Evolutionary conservation across 2,888 invertebrate species (phyloP), one percentile per base, ranked within the genome.

Genomic region (Sturmia bella): DNA sequence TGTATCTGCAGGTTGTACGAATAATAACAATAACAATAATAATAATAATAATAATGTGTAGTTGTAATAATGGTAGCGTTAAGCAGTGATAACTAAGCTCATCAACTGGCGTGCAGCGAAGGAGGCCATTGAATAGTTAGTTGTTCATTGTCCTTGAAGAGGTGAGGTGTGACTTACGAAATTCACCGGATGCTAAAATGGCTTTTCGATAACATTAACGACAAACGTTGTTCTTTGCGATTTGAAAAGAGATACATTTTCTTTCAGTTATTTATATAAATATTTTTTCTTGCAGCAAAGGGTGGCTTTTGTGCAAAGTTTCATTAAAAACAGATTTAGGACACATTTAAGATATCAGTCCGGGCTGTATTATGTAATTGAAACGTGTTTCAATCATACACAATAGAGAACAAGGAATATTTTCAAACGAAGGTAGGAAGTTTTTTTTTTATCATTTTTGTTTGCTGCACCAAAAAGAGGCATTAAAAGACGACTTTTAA

Each of bases 141-240:
- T 11, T 37, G 24, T 43, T 52, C n/a, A 59, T 39, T 79, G 82
- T 79, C 74, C 74, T 75, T 41, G 59, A 24, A 43, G 17, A 45
- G 32, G 64, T 13, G 17, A 74, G 57, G 32, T 50, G 24, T 68
- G 24, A 80, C 80, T 76, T 78, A 78, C 72, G 56, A 56, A 57
- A 61, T 74, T 81, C 73, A 79, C 87, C 88, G 89, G 89, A 88
- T 86, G 87, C 81, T 32, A 69, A 79, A 87, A 88, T 88, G 87
- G 85, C 81, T 87, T 87, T 85, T 85, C 66, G 87, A 87, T 88
- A 88, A 86, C 86, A 79, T 84, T 84, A 84, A 83, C 82, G 59
- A 56, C 78, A 64, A 59, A 63, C 39, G 45, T 48, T 57, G 21
- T 37, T 24, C 15, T 27, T 57, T 41, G 54, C 24, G 27, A 15